phyloP scores from a whole-genome alignment of 2,888 invertebrate genomes.

The Sinhomidia bicolor region DNA sequence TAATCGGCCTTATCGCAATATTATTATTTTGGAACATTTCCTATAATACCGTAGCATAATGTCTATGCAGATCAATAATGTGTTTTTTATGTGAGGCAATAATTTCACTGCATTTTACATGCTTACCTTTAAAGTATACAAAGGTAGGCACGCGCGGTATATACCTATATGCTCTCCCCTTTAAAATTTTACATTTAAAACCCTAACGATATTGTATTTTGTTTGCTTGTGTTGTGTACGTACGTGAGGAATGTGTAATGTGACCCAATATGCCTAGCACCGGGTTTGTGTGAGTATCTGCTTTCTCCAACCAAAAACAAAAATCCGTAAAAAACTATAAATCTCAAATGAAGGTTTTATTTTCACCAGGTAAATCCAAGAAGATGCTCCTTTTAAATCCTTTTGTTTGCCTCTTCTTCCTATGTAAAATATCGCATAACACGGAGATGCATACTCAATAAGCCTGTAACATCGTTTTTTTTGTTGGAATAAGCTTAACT shows the following conservation, averaged over 20 bases:
- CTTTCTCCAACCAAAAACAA: not conserved
- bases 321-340: constrained; percentile 35
- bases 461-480: not conserved
- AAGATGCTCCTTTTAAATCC: constrained; percentile 46
- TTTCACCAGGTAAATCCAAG: constrained; percentile 34
- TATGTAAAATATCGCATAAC: not conserved
- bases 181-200: not conserved
- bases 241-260: not conserved
- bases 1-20: too few relatives aligned
- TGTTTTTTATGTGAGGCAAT: not conserved
- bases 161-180: too few relatives aligned
- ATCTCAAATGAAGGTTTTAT: constrained; percentile 58
- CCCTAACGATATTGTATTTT: not conserved
- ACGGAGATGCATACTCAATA: not conserved
- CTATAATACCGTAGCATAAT: too few relatives aligned
- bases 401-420: not conserved
- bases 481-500: constrained; percentile 5
- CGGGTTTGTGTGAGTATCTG: not conserved
- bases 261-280: not conserved
- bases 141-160: too few relatives aligned
- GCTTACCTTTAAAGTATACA: not conserved
- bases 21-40: too few relatives aligned
- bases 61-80: not conserved
- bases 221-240: not conserved
- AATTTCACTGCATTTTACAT: not conserved